A percentile compares a stretch with the other conserved stretches of the same genome.
These are phyloP conservation scores for Aphrophora alni DNA, from an alignment of 2,888 invertebrate species.

Conservation along the genomic window DNA sequence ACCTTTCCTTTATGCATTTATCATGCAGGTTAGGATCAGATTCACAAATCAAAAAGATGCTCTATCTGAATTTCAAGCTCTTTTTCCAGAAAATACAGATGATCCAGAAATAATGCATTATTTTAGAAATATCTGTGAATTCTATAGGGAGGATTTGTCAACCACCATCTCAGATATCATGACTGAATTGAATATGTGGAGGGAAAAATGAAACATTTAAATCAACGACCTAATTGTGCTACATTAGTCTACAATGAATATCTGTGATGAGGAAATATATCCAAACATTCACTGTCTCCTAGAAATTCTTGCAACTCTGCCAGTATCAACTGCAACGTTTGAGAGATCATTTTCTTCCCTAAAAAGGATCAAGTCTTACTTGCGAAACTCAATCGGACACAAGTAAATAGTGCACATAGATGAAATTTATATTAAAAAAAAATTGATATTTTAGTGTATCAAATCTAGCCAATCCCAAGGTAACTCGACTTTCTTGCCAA, in stretches of 20 bases:
- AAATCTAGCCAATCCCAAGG: no score
- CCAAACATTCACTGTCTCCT: slow-evolving; percentile 40
- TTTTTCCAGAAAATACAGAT: slow-evolving; percentile 7
- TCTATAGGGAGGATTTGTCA: neutral
- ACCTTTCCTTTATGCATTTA: slow-evolving; percentile 17
- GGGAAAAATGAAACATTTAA: neutral
- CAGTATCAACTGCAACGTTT: slow-evolving; percentile 41
- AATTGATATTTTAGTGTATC: no score
- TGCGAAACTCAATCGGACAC: slow-evolving; percentile 38
- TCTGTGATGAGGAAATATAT: slow-evolving; percentile 21
- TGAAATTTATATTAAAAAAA: neutral
- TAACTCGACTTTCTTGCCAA: no score
- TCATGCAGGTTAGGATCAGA: slow-evolving; percentile 12
- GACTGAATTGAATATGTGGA: slow-evolving; percentile 16
- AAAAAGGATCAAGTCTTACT: slow-evolving; percentile 38
- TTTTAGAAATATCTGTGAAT: neutral
- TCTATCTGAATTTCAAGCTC: neutral
- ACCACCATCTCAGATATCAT: neutral
- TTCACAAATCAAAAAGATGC: neutral
- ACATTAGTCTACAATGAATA: slow-evolving; percentile 6
- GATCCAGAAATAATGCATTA: neutral
- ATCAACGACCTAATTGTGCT: neutral
- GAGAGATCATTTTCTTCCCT: slow-evolving; percentile 41
- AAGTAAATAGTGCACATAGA: neutral
- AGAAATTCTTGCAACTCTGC: slow-evolving; percentile 39